Percentiles rank a stretch among this genome's conserved stretches.
Conservation (phyloP, 1,140 invertebrate genomes). For the Bombus turneri region DNA sequence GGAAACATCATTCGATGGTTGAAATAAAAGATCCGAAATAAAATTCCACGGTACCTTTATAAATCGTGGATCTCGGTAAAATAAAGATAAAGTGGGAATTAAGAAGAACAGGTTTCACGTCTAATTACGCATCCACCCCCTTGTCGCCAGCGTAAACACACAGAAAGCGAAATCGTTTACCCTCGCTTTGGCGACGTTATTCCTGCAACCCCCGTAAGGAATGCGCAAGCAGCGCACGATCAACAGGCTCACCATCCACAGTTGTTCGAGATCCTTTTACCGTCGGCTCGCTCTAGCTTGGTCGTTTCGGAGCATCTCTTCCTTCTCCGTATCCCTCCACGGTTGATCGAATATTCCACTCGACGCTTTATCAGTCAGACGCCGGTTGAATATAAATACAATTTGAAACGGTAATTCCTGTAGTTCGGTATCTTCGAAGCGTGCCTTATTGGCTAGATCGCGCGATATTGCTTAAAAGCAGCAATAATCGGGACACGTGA, state of each 20-base stretch:
- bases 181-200: conserved; percentile 62
- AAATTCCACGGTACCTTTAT: not conserved
- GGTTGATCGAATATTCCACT: conserved; percentile 80
- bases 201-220: conserved; percentile 57
- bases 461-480: conserved; percentile 25
- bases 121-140: conserved; percentile 51
- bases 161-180: conserved; percentile 62
- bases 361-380: conserved; percentile 77
- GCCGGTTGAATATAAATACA: conserved; percentile 77
- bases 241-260: conserved; percentile 64
- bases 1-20: not conserved
- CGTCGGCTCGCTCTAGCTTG: conserved; percentile 49
- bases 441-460: conserved; percentile 50
- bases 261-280: conserved; percentile 61
- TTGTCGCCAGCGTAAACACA: conserved; percentile 45
- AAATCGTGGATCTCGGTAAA: not conserved
- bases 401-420: conserved; percentile 54
- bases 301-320: conserved; percentile 42
- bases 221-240: conserved; percentile 66
- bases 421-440: conserved; percentile 60
- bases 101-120: conserved; percentile 41
- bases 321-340: conserved; percentile 29
- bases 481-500: conserved; percentile 34
- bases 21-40: not conserved
- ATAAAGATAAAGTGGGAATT: conserved; percentile 22